A percentile compares a stretch with the other conserved stretches of the same genome.
phyloP scores from a whole-genome alignment of 2,113 vertebrate species.

The Myotis brandtii region DNA sequence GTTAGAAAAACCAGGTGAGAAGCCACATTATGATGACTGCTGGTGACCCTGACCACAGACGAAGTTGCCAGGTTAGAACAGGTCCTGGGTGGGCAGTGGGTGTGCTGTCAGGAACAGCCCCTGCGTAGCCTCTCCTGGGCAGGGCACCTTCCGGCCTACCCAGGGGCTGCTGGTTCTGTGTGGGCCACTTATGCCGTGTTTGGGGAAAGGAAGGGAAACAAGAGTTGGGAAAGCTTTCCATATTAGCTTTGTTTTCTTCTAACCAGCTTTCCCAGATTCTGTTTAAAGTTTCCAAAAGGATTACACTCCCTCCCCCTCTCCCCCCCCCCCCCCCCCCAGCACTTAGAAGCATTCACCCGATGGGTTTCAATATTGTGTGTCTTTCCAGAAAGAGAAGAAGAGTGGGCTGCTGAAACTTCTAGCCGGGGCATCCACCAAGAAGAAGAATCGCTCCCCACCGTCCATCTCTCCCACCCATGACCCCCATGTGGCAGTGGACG shows the following conservation, averaged over 20 bases:
- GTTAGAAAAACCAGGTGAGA: background rate
- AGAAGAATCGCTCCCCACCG: conserved; percentile 95
- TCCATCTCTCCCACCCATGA: conserved; percentile 95
- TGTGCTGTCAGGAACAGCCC: fast-evolving
- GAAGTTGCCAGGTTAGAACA: background rate
- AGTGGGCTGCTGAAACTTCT: conserved; percentile 95
- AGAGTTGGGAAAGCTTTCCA: background rate
- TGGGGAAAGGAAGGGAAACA: background rate
- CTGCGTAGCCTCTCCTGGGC: background rate
- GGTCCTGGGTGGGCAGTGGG: too few species aligned
- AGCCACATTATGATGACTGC: background rate
- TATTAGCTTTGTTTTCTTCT: background rate
- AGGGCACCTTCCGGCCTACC: fast-evolving
- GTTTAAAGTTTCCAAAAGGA: background rate
- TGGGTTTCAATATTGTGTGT: conserved; percentile 53
- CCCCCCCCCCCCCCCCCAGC: fast-evolving
- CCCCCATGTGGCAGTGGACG: conserved; percentile 84
- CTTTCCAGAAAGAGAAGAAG: conserved; percentile 96
- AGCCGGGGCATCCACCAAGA: conserved; percentile 95
- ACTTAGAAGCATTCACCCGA: background rate
- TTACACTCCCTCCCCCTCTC: fast-evolving
- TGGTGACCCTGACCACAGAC: background rate
- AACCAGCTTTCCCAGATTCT: background rate
- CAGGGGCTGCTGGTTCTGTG: background rate
- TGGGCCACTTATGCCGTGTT: background rate